Evolutionary conservation across 2,797 vertebrate species (phyloP).

Genomic region (Syngnathus acus): DNA sequence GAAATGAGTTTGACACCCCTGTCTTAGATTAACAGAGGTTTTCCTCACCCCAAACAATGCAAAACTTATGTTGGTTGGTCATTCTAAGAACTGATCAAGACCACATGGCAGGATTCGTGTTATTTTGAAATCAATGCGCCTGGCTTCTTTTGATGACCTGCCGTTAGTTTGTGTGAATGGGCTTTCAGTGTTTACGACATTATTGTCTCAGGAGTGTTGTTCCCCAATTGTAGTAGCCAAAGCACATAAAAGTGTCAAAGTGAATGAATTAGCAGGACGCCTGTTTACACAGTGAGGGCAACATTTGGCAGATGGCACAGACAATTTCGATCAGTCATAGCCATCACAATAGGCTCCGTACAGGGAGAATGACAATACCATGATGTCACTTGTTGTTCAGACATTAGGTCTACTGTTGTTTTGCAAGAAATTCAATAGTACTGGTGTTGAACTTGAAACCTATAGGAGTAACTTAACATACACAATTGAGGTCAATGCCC

Average conservation of each 20-base stretch:
- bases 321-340: not conserved
- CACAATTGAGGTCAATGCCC: constrained; percentile 37
- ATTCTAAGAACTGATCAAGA: not conserved
- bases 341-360: constrained; percentile 19
- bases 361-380: not conserved
- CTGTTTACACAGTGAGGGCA: not conserved
- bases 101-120: not conserved
- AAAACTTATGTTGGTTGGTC: not conserved
- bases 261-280: not conserved
- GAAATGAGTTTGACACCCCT: not conserved
- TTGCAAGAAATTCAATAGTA: constrained; percentile 48
- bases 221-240: not conserved
- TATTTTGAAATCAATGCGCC: not conserved
- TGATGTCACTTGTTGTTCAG: constrained; percentile 15
- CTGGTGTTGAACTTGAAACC: constrained; percentile 27
- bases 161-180: not conserved
- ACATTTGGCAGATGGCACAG: not conserved
- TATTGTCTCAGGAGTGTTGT: not conserved
- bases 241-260: not conserved
- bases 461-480: constrained; percentile 25
- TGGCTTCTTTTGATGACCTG: not conserved
- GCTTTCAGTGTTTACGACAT: not conserved
- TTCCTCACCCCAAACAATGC: not conserved
- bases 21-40: not conserved
- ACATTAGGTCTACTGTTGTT: constrained; percentile 29